Conservation (phyloP, 2,888 invertebrate genomes). For the Notodonta ziczac region DNA sequence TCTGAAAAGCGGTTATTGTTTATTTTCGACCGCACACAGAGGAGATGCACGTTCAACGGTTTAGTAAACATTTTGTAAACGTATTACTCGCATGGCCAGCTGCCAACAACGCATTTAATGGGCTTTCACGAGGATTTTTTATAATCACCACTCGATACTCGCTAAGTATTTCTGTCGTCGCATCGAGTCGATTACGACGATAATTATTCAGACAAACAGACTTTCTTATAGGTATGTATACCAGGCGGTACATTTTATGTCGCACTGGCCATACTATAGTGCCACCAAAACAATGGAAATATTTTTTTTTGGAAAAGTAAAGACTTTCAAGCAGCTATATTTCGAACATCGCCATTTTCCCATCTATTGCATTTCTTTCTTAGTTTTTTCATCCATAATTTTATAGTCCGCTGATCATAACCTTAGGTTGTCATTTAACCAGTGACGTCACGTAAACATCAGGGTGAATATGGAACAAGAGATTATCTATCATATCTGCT, state of each 20-base stretch:
- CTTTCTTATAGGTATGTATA: background rate
- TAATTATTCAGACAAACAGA: background rate
- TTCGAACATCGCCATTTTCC: too few relatives aligned
- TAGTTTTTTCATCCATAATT: too few relatives aligned
- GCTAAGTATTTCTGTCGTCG: constrained; percentile 13
- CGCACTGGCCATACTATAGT: too few relatives aligned
- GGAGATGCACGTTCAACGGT: constrained; percentile 10
- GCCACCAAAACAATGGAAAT: too few relatives aligned
- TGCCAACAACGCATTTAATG: constrained; percentile 28
- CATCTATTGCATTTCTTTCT: too few relatives aligned
- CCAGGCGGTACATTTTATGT: background rate
- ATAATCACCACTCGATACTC: constrained; percentile 21
- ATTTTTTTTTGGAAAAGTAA: too few relatives aligned
- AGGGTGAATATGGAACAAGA: too few relatives aligned
- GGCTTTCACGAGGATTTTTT: constrained; percentile 23
- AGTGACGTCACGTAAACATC: too few relatives aligned
- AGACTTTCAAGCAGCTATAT: too few relatives aligned
- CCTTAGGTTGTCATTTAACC: too few relatives aligned
- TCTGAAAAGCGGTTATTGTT: background rate
- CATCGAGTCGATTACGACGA: background rate
- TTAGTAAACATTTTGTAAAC: constrained; percentile 25
- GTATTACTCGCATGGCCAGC: constrained; percentile 17
- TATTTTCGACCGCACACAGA: background rate
- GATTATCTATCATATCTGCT: too few relatives aligned
- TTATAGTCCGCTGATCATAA: too few relatives aligned